Conservation (phyloP, 92 coral and sea anemone species). For the Parazoanthus atlanticus region DNA sequence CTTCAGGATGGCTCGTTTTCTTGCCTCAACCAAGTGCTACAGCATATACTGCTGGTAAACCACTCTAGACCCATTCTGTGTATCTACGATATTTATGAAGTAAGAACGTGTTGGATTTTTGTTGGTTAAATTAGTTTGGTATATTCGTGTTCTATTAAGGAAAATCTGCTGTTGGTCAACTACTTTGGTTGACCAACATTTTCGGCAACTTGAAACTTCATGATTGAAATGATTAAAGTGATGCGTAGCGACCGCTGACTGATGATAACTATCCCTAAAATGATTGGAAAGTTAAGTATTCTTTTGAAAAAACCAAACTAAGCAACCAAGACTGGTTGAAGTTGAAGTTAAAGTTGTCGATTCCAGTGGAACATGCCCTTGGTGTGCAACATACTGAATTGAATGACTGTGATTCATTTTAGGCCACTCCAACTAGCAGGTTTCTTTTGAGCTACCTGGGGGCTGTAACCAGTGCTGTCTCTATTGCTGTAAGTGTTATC, state of each 20-base stretch:
- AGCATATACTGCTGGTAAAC: no score
- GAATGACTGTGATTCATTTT: not conserved
- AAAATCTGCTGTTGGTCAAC: not conserved
- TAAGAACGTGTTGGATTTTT: no score
- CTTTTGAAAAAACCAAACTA: no score
- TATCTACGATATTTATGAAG: no score
- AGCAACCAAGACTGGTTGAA: not conserved
- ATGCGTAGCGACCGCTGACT: not conserved
- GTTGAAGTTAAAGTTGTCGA: not conserved
- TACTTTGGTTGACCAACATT: no score
- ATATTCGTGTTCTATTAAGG: not conserved
- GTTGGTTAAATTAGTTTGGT: not conserved
- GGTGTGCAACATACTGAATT: not conserved
- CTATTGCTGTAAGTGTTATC: slow-evolving; percentile 78
- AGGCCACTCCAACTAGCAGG: slow-evolving; percentile 92
- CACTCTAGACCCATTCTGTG: no score
- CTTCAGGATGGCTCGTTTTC: no score
- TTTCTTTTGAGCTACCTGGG: slow-evolving; percentile 90
- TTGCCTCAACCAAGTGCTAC: no score
- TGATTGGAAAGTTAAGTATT: no score
- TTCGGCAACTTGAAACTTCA: not conserved
- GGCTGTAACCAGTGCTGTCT: slow-evolving; percentile 94
- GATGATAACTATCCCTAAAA: no score
- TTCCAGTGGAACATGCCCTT: not conserved
- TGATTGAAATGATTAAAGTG: not conserved